Base-by-base conservation (phyloP, 2,888 invertebrate genomes). In the Limenitis camilla region DNA sequence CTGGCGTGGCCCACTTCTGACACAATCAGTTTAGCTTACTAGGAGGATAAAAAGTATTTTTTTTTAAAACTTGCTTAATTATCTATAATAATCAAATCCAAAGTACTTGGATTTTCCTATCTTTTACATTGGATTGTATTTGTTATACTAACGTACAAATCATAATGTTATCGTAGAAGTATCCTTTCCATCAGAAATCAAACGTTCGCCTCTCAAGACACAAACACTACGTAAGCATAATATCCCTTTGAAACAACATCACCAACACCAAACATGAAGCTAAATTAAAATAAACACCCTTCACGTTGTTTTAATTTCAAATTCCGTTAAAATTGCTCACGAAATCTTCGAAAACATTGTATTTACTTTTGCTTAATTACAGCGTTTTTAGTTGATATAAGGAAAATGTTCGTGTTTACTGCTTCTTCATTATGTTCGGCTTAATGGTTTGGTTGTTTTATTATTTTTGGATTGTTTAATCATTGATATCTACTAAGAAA, bases 281-380 rank as follows among this genome's bases (percentile, higher is more conserved):
- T 32, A 47, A 44, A 55, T 48, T 51, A 38, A 52, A 51, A 43
- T 27, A 50, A 48, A 44, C 44, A 47, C 33, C 35, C 39, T 19
- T n/a, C 40, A 32, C 47, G 50, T 19, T 7, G 39, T 43, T 53
- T 54, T 54, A 50, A 54, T 51, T 47, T 47, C 35, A 29, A 50
- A 47, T 48, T 44, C 35, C 48, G 32, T 29, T 48, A 29, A 43
- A 44, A 47, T 47, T 50, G 31, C 36, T 44, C 29, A n/a, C 9
- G 28, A 40, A 48, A 51, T 44, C 32, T 51, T 40, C 29, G 9
- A 9, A 32, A 35, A 40, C 40, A 31, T 11, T 39, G 7, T 40
- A 29, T 53, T 53, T 53, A 11, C 44, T 30, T 40, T 33, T 29
- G 31, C 33, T 48, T 44, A 10, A 51, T 41, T 49, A 36, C 35